Evolutionary conservation across 2,113 vertebrate species (phyloP).

Genomic region (Chaetodon trifascialis): DNA sequence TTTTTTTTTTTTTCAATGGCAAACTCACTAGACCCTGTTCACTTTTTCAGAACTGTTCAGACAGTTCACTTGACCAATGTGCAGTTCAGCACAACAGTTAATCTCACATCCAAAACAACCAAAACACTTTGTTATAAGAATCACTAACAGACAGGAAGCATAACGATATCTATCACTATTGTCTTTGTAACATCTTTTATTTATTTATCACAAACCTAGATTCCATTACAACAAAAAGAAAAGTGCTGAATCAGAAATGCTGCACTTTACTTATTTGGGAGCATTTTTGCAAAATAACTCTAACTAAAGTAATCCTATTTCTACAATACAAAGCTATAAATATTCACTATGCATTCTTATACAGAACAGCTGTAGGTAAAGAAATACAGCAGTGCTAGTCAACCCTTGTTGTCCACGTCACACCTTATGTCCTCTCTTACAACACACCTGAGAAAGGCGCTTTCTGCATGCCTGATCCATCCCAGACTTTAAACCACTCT

Average conservation of each 20-base stretch:
- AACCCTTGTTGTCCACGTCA: no score
- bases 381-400: no score
- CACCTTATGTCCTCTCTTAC: not conserved
- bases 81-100: not conserved
- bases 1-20: no score
- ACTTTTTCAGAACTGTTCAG: no score
- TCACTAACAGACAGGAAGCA: not conserved
- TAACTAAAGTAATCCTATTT: not conserved
- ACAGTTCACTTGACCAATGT: no score
- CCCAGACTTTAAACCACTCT: no score
- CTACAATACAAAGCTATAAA: not conserved
- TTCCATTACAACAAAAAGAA: not conserved
- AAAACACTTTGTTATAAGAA: no score
- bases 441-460: not conserved
- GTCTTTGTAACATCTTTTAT: not conserved
- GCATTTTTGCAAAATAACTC: no score
- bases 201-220: not conserved
- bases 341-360: not conserved
- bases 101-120: not conserved
- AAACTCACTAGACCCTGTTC: not conserved
- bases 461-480: not conserved
- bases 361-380: not conserved
- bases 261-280: not conserved
- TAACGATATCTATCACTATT: not conserved
- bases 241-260: not conserved